Evolutionary conservation across 2,797 vertebrate species (phyloP).

Genomic region (Euthynnus affinis): DNA sequence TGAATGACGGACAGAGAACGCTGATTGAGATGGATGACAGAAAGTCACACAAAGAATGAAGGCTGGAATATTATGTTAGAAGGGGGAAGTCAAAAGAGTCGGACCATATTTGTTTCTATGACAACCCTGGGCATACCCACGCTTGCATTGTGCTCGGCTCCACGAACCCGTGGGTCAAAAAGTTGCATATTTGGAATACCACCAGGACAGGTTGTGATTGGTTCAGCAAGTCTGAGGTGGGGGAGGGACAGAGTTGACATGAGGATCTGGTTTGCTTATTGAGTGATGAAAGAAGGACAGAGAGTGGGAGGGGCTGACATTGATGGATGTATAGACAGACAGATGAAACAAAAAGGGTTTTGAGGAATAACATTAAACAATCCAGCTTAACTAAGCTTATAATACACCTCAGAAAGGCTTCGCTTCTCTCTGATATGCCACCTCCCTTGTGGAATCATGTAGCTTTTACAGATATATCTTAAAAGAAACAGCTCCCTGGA

Average conservation of each 20-base stretch:
- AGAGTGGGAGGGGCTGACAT: conserved; percentile 71
- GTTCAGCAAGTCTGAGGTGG: conserved; percentile 53
- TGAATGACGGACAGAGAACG: conserved; percentile 59
- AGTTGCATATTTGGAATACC: conserved; percentile 84
- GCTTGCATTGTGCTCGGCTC: conserved; percentile 60
- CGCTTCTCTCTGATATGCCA: conserved; percentile 32
- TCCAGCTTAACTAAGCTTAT: conserved; percentile 43
- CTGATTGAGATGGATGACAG: conserved; percentile 78
- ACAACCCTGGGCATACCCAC: conserved; percentile 52
- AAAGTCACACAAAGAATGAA: conserved; percentile 67
- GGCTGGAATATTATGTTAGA: conserved; percentile 74
- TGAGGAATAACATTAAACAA: conserved; percentile 48
- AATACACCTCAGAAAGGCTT: conserved; percentile 15
- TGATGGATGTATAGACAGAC: conserved; percentile 76
- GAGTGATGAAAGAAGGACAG: conserved; percentile 79
- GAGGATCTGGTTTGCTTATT: conserved; percentile 84
- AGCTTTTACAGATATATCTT: conserved; percentile 44
- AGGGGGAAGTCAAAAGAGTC: conserved; percentile 36
- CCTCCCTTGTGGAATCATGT: conserved; percentile 3
- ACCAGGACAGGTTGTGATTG: conserved; percentile 73
- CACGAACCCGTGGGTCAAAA: conserved; percentile 71
- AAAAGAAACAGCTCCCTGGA: conserved; percentile 46
- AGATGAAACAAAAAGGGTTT: conserved; percentile 56
- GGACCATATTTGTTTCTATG: conserved; percentile 74
- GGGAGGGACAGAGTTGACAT: conserved; percentile 67